These are phyloP conservation scores for Aproaerema taeniolella DNA, from an alignment of 2,888 invertebrate species.

Conservation along the genomic window DNA sequence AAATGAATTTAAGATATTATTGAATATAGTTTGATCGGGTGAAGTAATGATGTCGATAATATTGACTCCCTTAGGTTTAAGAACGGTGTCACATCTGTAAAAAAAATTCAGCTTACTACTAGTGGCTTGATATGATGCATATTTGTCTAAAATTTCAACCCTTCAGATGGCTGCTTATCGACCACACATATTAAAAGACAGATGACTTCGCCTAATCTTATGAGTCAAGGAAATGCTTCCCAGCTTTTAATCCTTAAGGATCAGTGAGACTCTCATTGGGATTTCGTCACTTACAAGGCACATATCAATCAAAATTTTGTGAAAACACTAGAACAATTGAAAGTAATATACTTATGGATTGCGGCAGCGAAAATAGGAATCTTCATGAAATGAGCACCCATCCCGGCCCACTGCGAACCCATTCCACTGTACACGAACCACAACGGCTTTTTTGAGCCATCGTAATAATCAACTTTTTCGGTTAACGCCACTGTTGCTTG, in stretches of 20 bases:
- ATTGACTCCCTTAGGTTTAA: conserved; percentile 77
- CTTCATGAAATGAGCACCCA: conserved; percentile 76
- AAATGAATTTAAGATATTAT: conserved; percentile 81
- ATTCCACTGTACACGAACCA: conserved; percentile 82
- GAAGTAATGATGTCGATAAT: conserved; percentile 77
- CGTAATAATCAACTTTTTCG: conserved; percentile 24
- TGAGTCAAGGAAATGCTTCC: no score
- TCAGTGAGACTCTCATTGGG: no score
- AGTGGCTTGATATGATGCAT: no score
- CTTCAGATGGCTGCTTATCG: no score
- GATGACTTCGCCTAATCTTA: no score
- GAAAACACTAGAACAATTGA: no score
- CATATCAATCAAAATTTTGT: no score
- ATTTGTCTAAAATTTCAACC: no score
- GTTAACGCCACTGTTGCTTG: conserved; percentile 17
- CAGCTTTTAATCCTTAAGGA: no score
- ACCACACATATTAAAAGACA: no score
- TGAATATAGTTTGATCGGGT: conserved; percentile 49
- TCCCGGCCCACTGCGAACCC: conserved; percentile 80
- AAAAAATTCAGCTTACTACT: no score
- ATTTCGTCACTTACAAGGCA: no score
- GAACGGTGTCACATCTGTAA: conserved; percentile 60
- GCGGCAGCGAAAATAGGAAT: conserved; percentile 68
- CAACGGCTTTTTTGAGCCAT: conserved; percentile 52
- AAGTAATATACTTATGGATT: conserved; percentile 46